These are phyloP conservation scores for Amblyopsis rosae DNA, from an alignment of 2,113 vertebrate species.

Conservation along the genomic window DNA sequence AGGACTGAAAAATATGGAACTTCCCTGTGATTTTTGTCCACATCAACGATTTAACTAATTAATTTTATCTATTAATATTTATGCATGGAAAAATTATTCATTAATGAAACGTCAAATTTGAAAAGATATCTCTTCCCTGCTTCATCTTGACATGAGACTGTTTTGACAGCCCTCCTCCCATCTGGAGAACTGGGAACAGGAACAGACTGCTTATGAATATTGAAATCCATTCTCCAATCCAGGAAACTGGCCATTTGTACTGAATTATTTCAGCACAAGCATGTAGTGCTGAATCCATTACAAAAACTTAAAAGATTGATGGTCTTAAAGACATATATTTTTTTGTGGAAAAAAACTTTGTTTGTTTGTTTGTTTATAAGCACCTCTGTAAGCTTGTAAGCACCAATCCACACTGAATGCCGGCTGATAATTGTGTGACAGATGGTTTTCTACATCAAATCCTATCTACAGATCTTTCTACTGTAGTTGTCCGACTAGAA, in stretches of 20 bases:
- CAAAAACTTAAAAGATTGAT: conserved; percentile 61
- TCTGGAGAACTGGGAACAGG: conserved; percentile 62
- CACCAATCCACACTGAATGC: conserved; percentile 10
- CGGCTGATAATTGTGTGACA: conserved; percentile 51
- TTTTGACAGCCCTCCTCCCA: conserved; percentile 75
- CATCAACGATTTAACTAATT: conserved; percentile 78
- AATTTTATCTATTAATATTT: conserved; percentile 80
- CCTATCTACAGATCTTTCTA: conserved; percentile 5
- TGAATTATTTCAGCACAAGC: conserved; percentile 62
- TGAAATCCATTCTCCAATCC: conserved; percentile 65
- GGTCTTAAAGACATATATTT: conserved; percentile 37
- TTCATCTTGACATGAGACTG: conserved; percentile 69
- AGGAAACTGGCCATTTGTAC: conserved; percentile 55
- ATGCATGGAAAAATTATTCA: conserved; percentile 74
- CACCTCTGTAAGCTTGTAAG: conserved; percentile 35
- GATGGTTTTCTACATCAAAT: conserved; percentile 55
- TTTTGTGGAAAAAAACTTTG: conserved; percentile 33
- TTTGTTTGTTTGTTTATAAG: conserved; percentile 12
- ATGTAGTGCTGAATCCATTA: conserved; percentile 53
- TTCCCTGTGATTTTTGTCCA: conserved; percentile 72
- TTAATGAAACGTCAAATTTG: conserved; percentile 77
- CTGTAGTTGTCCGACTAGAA: conserved; percentile 33
- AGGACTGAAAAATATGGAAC: conserved; percentile 42
- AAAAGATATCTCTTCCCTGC: conserved; percentile 66
- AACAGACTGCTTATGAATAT: conserved; percentile 72